These are phyloP conservation scores for Myotis pilosus DNA, from an alignment of 2,797 vertebrate genomes.

Conservation along the genomic window DNA sequence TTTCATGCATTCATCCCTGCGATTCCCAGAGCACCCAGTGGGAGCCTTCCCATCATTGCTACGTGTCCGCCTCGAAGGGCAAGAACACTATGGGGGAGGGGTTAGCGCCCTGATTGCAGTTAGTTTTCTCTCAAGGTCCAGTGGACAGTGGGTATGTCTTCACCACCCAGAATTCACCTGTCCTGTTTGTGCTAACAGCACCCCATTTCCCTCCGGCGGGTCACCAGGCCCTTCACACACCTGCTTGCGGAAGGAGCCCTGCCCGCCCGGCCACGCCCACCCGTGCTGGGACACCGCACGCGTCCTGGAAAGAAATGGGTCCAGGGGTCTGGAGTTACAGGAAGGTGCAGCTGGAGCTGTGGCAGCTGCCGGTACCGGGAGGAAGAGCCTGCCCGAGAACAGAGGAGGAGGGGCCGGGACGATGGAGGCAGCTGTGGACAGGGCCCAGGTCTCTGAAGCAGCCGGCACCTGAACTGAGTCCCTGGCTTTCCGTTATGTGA, in stretches of 20 bases:
- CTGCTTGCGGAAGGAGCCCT: fast-evolving
- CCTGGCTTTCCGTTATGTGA: fast-evolving
- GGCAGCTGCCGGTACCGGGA: neutral
- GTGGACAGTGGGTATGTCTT: neutral
- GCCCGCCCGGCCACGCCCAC: fast-evolving
- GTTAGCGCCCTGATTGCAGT: neutral
- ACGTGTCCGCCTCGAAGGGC: neutral
- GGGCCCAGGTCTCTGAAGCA: neutral
- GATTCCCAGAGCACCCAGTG: neutral
- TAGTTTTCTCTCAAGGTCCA: neutral
- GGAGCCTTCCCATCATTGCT: neutral
- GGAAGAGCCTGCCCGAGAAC: neutral
- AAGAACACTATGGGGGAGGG: neutral
- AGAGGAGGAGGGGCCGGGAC: neutral
- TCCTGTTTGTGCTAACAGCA: neutral
- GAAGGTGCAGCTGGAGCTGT: neutral
- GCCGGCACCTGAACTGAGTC: neutral
- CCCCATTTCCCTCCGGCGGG: neutral
- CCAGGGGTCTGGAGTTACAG: neutral
- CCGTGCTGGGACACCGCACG: too few species aligned
- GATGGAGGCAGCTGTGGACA: fast-evolving
- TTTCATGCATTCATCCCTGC: too few species aligned
- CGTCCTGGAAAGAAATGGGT: too few species aligned
- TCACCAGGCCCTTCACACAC: neutral
- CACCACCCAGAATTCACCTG: neutral